Conservation (phyloP, 1,140 invertebrate genomes). For the Euura saliciscinereae region DNA sequence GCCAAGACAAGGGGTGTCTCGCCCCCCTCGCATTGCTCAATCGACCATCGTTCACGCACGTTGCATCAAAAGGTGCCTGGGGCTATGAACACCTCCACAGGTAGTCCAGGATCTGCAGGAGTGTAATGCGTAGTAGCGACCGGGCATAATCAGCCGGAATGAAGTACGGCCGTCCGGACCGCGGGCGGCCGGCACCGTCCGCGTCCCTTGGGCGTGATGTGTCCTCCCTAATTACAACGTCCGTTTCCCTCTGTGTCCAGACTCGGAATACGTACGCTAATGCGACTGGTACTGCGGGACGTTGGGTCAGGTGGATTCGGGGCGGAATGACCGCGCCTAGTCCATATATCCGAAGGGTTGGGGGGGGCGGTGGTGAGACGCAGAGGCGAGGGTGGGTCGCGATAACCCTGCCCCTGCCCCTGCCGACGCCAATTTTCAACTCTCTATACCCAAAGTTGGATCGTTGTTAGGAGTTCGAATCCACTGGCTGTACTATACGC, state of each 20-base stretch:
- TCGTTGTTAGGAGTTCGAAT: conserved; percentile 55
- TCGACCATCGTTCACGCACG: not conserved
- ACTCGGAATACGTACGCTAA: conserved; percentile 2
- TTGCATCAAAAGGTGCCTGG: not conserved
- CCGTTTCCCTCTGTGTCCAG: not conserved
- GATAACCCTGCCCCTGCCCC: conserved; percentile 2
- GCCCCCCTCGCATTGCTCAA: not conserved
- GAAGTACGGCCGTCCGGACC: not conserved
- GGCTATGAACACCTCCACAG: no score
- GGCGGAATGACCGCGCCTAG: no score
- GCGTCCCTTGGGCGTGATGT: not conserved
- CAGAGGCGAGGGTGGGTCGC: conserved; percentile 13
- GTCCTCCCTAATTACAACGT: conserved; percentile 7
- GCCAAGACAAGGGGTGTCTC: not conserved
- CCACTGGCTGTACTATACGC: no score
- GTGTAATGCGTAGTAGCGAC: not conserved
- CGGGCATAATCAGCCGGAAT: conserved; percentile 5
- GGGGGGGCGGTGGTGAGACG: conserved; percentile 18
- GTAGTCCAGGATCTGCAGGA: no score
- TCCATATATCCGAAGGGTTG: not conserved
- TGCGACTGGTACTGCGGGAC: not conserved
- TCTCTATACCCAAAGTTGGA: no score
- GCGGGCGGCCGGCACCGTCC: not conserved
- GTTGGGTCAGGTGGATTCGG: no score
- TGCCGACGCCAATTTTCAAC: no score